Evolutionary conservation across 1,140 invertebrate genomes (phyloP).

Genomic region (Saccostrea glomerata): DNA sequence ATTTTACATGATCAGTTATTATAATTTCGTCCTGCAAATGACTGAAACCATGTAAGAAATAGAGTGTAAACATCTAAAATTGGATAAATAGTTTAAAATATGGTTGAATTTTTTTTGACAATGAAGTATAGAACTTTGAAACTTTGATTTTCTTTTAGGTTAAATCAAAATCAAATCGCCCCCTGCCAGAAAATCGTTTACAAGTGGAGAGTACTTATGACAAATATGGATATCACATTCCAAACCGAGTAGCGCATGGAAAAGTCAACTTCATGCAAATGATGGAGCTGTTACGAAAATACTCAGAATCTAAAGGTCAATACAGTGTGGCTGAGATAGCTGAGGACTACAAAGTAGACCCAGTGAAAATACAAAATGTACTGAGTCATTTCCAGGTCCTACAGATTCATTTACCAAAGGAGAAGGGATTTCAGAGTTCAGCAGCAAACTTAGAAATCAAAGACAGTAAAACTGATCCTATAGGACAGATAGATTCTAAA

Average conservation of each 20-base stretch:
- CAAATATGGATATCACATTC: constrained; percentile 41
- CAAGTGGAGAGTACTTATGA: background rate
- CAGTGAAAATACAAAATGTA: constrained; percentile 42
- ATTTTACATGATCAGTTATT: too few species aligned
- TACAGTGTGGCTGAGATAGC: constrained; percentile 36
- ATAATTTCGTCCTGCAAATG: background rate
- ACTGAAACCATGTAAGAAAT: background rate
- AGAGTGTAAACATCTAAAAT: too few species aligned
- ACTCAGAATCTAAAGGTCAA: background rate
- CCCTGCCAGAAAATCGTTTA: constrained; percentile 39
- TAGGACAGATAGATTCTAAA: background rate
- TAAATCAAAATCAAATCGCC: constrained; percentile 41
- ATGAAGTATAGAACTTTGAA: background rate
- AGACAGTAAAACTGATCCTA: background rate
- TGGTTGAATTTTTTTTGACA: background rate
- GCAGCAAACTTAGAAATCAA: background rate
- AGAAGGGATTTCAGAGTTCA: background rate
- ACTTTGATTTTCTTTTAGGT: background rate
- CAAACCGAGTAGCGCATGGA: constrained; percentile 39
- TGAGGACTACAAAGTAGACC: constrained; percentile 51
- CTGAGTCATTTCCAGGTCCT: constrained; percentile 50
- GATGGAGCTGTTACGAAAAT: constrained; percentile 38
- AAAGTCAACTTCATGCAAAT: constrained; percentile 44
- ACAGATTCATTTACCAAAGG: constrained; percentile 31
- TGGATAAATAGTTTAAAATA: background rate